A percentile compares a stretch with the other conserved stretches of the same genome.
phyloP scores from a whole-genome alignment of 2,888 invertebrate genomes.

The Eupeodes latifasciatus region DNA sequence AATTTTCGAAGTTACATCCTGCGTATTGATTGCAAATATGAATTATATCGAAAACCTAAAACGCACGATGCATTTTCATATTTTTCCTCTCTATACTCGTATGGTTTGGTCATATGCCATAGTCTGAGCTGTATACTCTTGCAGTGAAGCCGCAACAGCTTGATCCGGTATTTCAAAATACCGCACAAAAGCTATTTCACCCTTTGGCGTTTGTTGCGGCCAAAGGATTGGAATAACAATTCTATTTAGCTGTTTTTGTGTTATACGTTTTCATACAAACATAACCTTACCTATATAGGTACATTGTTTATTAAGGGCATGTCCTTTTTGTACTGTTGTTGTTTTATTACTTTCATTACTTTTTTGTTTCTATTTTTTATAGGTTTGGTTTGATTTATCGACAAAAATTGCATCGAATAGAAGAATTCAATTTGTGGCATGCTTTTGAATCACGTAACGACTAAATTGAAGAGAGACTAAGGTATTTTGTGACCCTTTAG shows the following conservation, averaged over 20 bases:
- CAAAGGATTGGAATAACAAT: slow-evolving; percentile 59
- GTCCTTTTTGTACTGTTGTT: slow-evolving; percentile 41
- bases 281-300: too few species aligned
- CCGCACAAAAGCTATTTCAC: slow-evolving; percentile 47
- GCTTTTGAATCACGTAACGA: slow-evolving; percentile 51
- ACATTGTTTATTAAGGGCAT: slow-evolving; percentile 14
- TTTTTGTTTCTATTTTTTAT: slow-evolving; percentile 13
- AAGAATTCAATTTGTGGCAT: slow-evolving; percentile 55
- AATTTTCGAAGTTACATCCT: neutral
- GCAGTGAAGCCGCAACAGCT: slow-evolving; percentile 36
- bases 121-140: too few species aligned
- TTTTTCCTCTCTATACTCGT: slow-evolving; percentile 8
- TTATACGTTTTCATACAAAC: slow-evolving; percentile 2
- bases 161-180: slow-evolving; percentile 59
- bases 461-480: slow-evolving; percentile 29
- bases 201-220: neutral
- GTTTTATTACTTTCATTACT: slow-evolving; percentile 23
- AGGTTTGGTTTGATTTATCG: slow-evolving; percentile 62
- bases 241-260: slow-evolving; percentile 55
- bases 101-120: neutral
- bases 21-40: slow-evolving; percentile 60
- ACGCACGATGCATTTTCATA: slow-evolving; percentile 67
- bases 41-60: slow-evolving; percentile 48
- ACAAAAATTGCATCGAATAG: slow-evolving; percentile 55
- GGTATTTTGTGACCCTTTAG: slow-evolving; percentile 6